Percentiles rank a stretch among this genome's conserved stretches.
These are phyloP conservation scores for Daubentonia madagascariensis DNA, from an alignment of 2,113 vertebrate genomes.

Conservation along the genomic window DNA sequence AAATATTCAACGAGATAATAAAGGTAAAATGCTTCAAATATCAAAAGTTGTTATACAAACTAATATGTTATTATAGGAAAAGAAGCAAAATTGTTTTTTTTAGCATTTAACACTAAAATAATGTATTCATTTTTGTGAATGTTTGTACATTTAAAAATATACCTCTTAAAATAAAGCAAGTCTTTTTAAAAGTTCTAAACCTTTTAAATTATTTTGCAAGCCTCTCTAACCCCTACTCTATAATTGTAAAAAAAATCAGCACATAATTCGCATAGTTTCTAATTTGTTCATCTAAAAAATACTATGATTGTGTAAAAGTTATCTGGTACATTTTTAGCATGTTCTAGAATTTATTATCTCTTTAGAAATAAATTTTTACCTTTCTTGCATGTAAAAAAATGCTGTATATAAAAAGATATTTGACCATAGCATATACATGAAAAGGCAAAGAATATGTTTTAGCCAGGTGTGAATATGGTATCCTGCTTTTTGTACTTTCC, in stretches of 20 bases:
- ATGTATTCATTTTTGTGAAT: not conserved
- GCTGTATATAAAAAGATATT: not conserved
- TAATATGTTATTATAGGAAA: not conserved
- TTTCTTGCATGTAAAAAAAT: conserved; percentile 4
- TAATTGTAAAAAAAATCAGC: not conserved
- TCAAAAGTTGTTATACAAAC: not conserved
- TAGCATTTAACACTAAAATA: not conserved
- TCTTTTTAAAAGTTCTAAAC: not conserved
- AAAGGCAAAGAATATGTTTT: not conserved
- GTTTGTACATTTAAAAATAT: not conserved
- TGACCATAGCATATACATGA: not conserved
- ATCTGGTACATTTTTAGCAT: not conserved
- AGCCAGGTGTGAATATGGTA: not conserved
- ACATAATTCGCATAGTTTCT: not conserved
- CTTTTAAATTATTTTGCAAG: not conserved
- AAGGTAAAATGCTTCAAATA: conserved; percentile 1
- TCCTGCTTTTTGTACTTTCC: not conserved
- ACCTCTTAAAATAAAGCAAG: not conserved
- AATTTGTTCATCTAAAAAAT: not conserved
- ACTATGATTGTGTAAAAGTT: not conserved
- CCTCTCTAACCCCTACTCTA: not conserved
- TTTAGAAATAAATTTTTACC: conserved; percentile 2
- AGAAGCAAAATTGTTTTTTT: not conserved
- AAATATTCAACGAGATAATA: not conserved
- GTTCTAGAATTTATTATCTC: not conserved